Conservation (phyloP, 2,113 vertebrate genomes). For the Anguilla rostrata region DNA sequence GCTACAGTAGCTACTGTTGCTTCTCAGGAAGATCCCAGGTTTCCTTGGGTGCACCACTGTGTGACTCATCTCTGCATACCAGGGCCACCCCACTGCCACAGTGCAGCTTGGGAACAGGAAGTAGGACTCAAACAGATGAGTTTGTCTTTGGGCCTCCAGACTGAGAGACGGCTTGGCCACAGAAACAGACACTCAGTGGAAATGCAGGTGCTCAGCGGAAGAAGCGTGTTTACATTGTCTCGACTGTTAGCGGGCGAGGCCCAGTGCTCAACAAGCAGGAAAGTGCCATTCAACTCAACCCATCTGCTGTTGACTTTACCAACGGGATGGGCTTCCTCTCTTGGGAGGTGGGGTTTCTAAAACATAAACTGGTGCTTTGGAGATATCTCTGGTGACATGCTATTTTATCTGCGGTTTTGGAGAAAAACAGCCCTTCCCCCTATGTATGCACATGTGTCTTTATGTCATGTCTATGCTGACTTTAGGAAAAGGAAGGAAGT, state of each 20-base stretch:
- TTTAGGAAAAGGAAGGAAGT: neutral
- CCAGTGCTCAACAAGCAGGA: neutral
- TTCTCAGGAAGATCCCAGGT: neutral
- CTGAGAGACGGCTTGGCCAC: neutral
- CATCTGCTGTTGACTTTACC: slow-evolving; percentile 4
- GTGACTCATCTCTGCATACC: neutral
- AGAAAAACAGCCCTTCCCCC: neutral
- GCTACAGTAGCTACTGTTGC: neutral
- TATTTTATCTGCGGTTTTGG: neutral
- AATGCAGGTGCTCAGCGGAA: neutral
- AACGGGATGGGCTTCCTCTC: slow-evolving; percentile 7
- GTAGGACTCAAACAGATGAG: neutral
- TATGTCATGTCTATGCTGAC: neutral
- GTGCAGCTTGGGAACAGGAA: neutral
- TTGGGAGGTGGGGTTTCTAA: neutral
- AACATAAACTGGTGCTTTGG: neutral
- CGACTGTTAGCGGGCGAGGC: neutral
- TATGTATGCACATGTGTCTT: neutral
- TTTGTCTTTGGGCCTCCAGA: neutral
- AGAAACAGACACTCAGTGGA: neutral
- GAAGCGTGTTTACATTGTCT: neutral
- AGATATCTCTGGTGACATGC: neutral
- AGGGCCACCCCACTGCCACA: neutral
- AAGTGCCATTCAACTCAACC: neutral
- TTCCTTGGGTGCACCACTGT: neutral